Base-by-base conservation (phyloP, 2,113 vertebrate genomes). In the Vireo altiloquus region DNA sequence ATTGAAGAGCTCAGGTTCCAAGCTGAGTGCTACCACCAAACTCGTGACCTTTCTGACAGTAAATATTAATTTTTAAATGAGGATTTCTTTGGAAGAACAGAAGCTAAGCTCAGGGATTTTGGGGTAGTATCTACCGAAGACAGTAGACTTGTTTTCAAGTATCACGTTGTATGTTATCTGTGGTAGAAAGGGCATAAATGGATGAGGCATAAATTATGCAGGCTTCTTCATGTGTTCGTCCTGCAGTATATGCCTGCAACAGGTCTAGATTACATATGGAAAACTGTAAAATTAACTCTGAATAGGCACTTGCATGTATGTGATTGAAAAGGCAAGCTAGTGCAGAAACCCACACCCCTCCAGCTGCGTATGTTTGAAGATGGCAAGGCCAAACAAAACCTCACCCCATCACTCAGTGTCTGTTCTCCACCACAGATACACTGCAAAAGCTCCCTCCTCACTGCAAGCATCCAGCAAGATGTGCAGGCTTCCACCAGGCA, bases 251-350 rank as follows among this genome's bases (percentile, higher is more conserved):
- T 28, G 19, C 70, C 56, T 22, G 60, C 86, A 94, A 57, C 39
- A 91, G 39, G 49, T 78, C 50, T 84, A 80, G 96, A 82, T 79
- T 68, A 87, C 49, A 82, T 33, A 94, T 64, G 47, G 91, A 96
- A 94, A 83, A 47, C 10, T 65, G 28, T 40, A 69, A 94, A 95
- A 90, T 49, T 74, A 35, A 30, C 27, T 69, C 35, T 57, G 66
- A 82, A 49, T 42, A 40, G 31, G 15, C 4, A 52, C 2, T 53
- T 44, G 22, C 28, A 17, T 28, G 30, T 59, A 3, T 40, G 21
- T 33, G 60, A 31, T 79, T 59, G 46, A 92, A 78, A 46, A n/a
- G 16, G 1, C 9, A 68, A 21, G 39, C 21, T 76, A 50, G 37
- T n/a, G 16, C 39, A 52, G 23, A 24, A 46, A 39, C 4, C 1